Base-by-base conservation (phyloP, 2,797 vertebrate genomes). In the Notamacropus eugenii region DNA sequence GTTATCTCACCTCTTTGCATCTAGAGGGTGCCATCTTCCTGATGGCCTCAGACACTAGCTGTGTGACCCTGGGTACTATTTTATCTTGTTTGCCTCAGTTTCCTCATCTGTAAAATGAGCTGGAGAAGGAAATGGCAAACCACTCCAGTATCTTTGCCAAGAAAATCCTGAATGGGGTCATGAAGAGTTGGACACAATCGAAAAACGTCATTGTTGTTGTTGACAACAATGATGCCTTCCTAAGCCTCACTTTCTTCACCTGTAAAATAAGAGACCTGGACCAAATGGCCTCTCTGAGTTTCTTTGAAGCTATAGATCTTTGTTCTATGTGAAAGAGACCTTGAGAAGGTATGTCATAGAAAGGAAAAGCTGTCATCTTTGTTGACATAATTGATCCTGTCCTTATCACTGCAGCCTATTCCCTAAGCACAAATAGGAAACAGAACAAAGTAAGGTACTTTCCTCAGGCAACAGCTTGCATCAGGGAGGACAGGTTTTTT, bases 331-430 rank as follows among this genome's bases (percentile, higher is more conserved):
- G 95, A n/a, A 27, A 50, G 55, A 22, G 50, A 14, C 5, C 58
- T 95, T 96, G 50, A 40, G 24, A 95, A 91, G 54, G 31, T 87
- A 62, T 93, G 90, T 40, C 92, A n/a, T 92, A 57, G 91, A 94
- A 55, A 22, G 52, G 24, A 59, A 95, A 54, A 14, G 46, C 55
- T n/a, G 0, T 22, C 94, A 5, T 50, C 55, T 54, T 93, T 56
- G 34, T 95, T 82, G 50, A 58, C 74, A 92, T n/a, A 50, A 95
- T 87, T 82, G 46, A 55, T 93, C 93, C 52, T 59, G 40, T 52
- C 40, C 19, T 46, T 94, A 62, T 93, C 4, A 52, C 14, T 91
- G 27, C 46, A 28, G n/a, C 74, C 62, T 94, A 1, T 94, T 74
- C 93, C 93, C 56, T 57, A n/a, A 11, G 93, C 29, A 31, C 57